Conservation (phyloP, 2,888 invertebrate species). For the Flabesymbios commensalis region DNA sequence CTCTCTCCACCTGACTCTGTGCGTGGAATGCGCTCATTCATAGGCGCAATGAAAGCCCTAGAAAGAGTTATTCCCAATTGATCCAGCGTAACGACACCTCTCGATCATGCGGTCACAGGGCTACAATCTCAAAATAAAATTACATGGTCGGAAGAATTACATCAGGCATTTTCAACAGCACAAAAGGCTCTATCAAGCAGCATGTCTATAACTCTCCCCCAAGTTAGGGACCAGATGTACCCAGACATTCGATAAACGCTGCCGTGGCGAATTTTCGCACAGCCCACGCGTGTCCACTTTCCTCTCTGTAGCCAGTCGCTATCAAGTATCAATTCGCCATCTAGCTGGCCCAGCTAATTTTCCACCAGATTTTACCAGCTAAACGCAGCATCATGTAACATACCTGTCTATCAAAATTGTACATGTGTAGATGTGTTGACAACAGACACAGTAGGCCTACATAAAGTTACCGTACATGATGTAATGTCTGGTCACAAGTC, state of each 20-base stretch:
- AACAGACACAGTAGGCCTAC: too few species aligned
- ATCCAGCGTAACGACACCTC: background rate
- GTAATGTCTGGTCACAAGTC: too few species aligned
- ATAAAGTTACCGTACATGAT: too few species aligned
- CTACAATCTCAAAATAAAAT: background rate
- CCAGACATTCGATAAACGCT: conserved; percentile 8
- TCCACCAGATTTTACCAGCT: conserved; percentile 3
- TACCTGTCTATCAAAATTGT: background rate
- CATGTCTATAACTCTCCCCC: too few species aligned
- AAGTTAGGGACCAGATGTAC: background rate
- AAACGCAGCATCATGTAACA: background rate
- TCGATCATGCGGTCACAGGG: background rate
- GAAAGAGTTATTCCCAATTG: background rate
- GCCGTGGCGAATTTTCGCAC: conserved; percentile 10
- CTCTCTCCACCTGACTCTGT: background rate
- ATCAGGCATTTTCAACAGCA: too few species aligned
- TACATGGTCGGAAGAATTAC: background rate
- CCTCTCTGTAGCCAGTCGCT: conserved; percentile 10
- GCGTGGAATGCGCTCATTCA: background rate
- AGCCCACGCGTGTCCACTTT: conserved; percentile 15
- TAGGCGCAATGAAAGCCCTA: background rate
- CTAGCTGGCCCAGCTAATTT: conserved; percentile 4
- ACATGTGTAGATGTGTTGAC: too few species aligned
- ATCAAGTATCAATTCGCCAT: conserved; percentile 1
- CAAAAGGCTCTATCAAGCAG: too few species aligned